Conservation (phyloP, 2,888 invertebrate species). For the Dicyrtoma fusca region DNA sequence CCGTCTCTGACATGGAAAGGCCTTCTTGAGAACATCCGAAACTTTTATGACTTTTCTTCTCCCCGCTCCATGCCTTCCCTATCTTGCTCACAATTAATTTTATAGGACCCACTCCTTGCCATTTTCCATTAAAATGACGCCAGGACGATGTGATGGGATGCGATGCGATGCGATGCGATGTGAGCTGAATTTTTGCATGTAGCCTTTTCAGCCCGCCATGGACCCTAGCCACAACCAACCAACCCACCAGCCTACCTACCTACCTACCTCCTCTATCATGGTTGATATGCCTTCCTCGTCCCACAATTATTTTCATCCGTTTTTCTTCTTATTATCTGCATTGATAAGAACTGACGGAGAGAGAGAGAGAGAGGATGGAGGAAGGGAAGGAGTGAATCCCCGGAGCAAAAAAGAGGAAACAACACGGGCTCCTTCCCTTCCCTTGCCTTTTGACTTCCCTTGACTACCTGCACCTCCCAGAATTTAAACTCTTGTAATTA, state of each 20-base stretch:
- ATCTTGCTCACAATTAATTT: conserved; percentile 57
- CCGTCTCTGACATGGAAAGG: conserved; percentile 55
- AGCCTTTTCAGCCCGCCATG: conserved; percentile 9
- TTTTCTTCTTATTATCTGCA: conserved; percentile 52
- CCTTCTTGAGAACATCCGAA: conserved; percentile 54
- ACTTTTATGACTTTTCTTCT: conserved; percentile 55
- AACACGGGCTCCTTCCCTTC: neutral
- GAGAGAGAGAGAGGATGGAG: conserved; percentile 9
- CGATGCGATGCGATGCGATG: conserved; percentile 20
- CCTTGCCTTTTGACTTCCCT: neutral
- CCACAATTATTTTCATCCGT: conserved; percentile 56
- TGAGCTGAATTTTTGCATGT: conserved; percentile 55
- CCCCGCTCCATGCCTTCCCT: conserved; percentile 33
- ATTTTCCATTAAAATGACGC: conserved; percentile 57
- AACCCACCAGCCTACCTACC: neutral
- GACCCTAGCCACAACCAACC: neutral
- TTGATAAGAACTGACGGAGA: conserved; percentile 52
- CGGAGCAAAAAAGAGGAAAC: conserved; percentile 29
- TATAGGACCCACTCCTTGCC: conserved; percentile 56
- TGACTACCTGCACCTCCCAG: neutral
- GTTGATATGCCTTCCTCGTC: conserved; percentile 54
- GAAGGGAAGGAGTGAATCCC: conserved; percentile 19
- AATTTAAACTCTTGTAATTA: conserved; percentile 9
- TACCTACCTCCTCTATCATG: neutral
- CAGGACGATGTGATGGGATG: no score